Percentiles rank a stretch among this genome's conserved stretches.
These are phyloP conservation scores for Erythrocebus patas DNA, from an alignment of 2,113 vertebrate genomes.

Conservation along the genomic window DNA sequence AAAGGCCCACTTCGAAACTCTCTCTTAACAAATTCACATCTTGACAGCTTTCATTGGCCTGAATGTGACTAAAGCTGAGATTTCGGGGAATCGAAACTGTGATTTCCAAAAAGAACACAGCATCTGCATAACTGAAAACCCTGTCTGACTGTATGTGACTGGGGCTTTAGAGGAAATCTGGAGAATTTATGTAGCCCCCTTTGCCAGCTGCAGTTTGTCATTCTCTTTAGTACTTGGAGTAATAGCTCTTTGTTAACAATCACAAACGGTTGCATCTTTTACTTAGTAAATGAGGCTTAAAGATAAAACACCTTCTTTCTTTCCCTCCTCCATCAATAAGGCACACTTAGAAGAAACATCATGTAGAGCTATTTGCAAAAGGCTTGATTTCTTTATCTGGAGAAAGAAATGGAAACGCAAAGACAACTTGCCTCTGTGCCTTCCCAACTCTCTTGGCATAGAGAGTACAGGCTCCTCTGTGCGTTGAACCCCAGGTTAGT, in stretches of 20 bases:
- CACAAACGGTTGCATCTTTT: neutral
- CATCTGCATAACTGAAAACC: neutral
- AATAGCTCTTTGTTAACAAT: neutral
- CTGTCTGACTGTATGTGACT: neutral
- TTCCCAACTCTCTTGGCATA: neutral
- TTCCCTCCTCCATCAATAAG: neutral
- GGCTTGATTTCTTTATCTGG: neutral
- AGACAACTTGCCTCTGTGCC: no score
- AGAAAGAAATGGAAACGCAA: neutral
- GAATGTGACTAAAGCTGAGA: neutral
- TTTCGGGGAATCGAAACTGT: neutral
- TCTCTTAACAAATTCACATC: neutral
- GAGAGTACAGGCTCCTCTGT: accelerated
- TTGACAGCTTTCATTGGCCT: neutral
- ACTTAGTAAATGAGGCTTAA: neutral
- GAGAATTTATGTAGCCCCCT: neutral
- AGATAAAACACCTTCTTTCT: neutral
- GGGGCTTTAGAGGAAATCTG: neutral
- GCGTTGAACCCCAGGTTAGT: neutral
- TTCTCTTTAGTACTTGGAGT: neutral
- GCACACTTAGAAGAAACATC: neutral
- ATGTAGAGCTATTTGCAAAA: neutral
- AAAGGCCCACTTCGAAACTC: neutral
- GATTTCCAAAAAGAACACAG: neutral
- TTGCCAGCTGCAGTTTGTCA: neutral